phyloP scores from a whole-genome alignment of 1,140 invertebrate genomes.

The Drosophila baimaii region DNA sequence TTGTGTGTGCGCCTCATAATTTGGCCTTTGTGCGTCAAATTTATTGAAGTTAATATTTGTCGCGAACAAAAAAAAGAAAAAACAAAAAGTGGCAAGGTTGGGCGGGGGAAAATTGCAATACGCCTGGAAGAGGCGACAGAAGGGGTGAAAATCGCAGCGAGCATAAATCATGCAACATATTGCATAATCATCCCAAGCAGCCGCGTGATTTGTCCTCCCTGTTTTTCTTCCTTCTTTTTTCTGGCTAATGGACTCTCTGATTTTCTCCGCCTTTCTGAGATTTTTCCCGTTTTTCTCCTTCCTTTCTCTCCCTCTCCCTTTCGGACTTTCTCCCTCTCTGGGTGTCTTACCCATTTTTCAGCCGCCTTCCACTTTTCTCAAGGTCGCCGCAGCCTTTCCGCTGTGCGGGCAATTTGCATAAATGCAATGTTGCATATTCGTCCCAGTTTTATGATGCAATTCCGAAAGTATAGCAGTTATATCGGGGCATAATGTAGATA shows the following conservation, averaged over 20 bases:
- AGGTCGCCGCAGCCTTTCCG: conserved; percentile 38
- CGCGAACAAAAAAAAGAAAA: conserved; percentile 24
- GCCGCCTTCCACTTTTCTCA: not conserved
- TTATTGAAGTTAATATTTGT: conserved; percentile 83
- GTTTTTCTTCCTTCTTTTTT: not conserved
- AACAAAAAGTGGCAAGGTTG: conserved; percentile 3
- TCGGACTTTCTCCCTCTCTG: not conserved
- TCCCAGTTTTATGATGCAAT: conserved; percentile 74
- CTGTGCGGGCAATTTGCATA: conserved; percentile 61
- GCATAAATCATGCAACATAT: conserved; percentile 84
- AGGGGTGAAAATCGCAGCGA: conserved; percentile 59
- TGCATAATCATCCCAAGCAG: conserved; percentile 78
- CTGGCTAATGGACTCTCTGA: conserved; percentile 26
- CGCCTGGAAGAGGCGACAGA: not conserved
- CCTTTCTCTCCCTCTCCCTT: not conserved
- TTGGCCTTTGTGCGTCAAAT: conserved; percentile 70
- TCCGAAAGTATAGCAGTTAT: conserved; percentile 4
- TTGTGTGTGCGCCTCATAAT: conserved; percentile 50
- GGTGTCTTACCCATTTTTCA: not conserved
- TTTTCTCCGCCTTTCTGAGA: not conserved
- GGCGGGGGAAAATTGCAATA: conserved; percentile 41
- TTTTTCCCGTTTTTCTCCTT: not conserved
- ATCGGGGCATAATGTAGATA: conserved; percentile 1
- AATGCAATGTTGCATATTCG: conserved; percentile 66
- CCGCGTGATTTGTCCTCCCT: conserved; percentile 36